Evolutionary conservation across 2,113 vertebrate genomes (phyloP), one percentile per base, ranked within the genome.

Genomic region (Dermatemys mawii): DNA sequence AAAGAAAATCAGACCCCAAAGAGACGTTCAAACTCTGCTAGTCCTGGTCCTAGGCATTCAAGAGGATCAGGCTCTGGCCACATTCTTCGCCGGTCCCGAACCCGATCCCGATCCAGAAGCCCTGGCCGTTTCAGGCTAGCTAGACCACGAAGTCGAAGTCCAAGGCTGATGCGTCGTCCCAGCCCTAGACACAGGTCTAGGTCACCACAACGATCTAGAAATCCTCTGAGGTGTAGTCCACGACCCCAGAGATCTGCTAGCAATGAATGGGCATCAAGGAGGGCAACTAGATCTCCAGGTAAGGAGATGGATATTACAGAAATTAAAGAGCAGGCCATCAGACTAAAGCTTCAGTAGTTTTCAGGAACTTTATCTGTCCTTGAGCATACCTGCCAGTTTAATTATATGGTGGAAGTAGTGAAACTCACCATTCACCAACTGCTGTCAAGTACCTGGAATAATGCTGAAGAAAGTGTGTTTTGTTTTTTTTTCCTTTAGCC

Each of bases 201-300:
- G 32, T 98, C 98, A 10, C 98, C 98, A 0, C 96, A 96, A 81
- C 90, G 97, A 49, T 88, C 94, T 1, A 91, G 96, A 26, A 95
- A 93, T 78, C 83, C 90, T 0, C 76, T 88, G 27, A 95, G 97
- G 55, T 85, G 81, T 2, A 97, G 97, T 75, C 92, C 97, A 1
- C 95, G 97, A 5, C 95, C 83, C 2, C 96, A 78, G 35, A 96
- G 97, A 2, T 98, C 98, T 32, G 95, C 95, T 90, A 98, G 98
- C 76, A 95, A 90, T 29, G 98, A 98, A 17, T 97, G 97, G 83
- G 90, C 60, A 0, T 93, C 83, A 9, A 97, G 97, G 95, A 97
- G 96, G 88, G 96, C 88, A n/a, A 94, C 89, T n/a, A 97, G 93
- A 84, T 98, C 98, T 14, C 97, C 98, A 97, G 98, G 98, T 99